phyloP scores from a whole-genome alignment of 2,113 vertebrate genomes.

The Myotis davidii region DNA sequence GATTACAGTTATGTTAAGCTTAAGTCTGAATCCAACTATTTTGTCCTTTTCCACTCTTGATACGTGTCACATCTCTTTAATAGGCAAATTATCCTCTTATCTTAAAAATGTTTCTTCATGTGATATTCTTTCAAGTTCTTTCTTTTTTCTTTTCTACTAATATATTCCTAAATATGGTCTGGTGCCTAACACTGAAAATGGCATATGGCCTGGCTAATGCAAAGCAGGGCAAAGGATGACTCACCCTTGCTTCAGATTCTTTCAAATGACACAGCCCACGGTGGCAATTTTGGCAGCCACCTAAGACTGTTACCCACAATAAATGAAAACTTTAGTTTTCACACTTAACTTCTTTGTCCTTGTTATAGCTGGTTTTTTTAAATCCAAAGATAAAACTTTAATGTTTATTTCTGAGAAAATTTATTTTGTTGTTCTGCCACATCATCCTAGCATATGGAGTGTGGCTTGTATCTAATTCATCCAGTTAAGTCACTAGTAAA shows the following conservation, averaged over 20 bases:
- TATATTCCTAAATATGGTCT: not conserved
- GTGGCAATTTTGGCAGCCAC: not conserved
- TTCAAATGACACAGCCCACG: not conserved
- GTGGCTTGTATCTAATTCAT: not conserved
- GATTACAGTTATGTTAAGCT: not conserved
- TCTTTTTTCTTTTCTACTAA: not conserved
- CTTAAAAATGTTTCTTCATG: not conserved
- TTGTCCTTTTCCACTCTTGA: not conserved
- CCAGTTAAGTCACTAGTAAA: not conserved
- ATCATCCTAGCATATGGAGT: not conserved
- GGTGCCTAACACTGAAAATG: constrained; percentile 7
- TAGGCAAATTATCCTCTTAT: not conserved
- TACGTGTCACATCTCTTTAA: not conserved
- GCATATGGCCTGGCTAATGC: not conserved
- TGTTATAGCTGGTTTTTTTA: not conserved
- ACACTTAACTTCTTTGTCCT: not conserved
- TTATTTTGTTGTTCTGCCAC: not conserved
- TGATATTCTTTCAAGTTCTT: not conserved
- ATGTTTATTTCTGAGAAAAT: not conserved
- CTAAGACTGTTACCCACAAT: not conserved
- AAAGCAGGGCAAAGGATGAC: constrained; percentile 45
- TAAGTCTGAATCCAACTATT: not conserved
- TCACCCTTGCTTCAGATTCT: not conserved
- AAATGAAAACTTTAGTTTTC: not conserved
- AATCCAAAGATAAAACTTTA: not conserved